These are phyloP conservation scores for Augochlorella aurata DNA, from an alignment of 2,888 invertebrate genomes.

Conservation along the genomic window DNA sequence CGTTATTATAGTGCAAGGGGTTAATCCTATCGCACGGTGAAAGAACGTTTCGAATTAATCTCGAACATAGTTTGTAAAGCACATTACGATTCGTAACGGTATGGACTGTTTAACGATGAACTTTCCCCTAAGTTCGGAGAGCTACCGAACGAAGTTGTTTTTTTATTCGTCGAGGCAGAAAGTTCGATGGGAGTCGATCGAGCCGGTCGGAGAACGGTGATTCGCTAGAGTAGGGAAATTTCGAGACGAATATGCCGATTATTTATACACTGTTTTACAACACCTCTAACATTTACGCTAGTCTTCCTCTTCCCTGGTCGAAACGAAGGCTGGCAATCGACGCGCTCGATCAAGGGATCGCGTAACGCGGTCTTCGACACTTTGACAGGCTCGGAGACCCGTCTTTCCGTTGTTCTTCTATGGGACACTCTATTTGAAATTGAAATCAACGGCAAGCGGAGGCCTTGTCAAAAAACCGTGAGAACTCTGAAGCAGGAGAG, in stretches of 20 bases:
- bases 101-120: neutral
- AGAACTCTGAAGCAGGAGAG: neutral
- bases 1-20: no score
- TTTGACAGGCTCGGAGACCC: neutral
- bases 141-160: neutral
- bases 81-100: neutral
- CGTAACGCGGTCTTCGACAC: neutral
- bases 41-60: slow-evolving; percentile 1
- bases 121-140: neutral
- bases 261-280: slow-evolving; percentile 42
- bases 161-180: slow-evolving; percentile 30
- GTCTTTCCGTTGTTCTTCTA: neutral
- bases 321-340: neutral
- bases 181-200: neutral
- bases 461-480: neutral
- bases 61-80: neutral
- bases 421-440: neutral
- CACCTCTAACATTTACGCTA: slow-evolving; percentile 50
- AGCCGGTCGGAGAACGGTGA: slow-evolving; percentile 15
- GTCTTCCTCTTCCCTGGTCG: slow-evolving; percentile 8
- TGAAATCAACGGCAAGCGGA: neutral
- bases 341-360: neutral
- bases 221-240: slow-evolving; percentile 31
- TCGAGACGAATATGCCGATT: slow-evolving; percentile 53
- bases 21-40: neutral